phyloP scores from a whole-genome alignment of 2,113 vertebrate species.

The Bolborhynchus lineola region DNA sequence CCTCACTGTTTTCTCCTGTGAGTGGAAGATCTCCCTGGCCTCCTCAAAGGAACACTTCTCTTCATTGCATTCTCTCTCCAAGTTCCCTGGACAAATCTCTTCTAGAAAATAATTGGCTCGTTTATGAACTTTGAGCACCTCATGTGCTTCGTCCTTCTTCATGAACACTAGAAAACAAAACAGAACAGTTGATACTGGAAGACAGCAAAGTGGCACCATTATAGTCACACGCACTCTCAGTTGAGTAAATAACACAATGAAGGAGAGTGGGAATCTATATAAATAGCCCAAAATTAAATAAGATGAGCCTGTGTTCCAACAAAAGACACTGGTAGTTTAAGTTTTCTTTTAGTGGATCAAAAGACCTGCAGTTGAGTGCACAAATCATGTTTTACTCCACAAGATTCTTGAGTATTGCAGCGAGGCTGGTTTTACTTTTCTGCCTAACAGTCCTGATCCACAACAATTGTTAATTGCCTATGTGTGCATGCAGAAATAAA shows the following conservation, averaged over 20 bases:
- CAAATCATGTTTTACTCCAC: not conserved
- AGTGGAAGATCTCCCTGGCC: conserved; percentile 82
- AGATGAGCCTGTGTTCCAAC: not conserved
- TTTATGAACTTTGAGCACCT: conserved; percentile 71
- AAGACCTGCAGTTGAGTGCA: not conserved
- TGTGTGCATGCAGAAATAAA: not conserved
- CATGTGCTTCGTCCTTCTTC: conserved; percentile 44
- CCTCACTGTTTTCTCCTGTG: conserved; percentile 78
- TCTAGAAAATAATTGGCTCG: conserved; percentile 79
- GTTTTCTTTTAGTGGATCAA: not conserved
- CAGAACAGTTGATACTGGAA: not conserved
- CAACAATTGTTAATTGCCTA: not conserved
- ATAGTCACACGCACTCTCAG: not conserved
- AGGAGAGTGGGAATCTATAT: accelerated
- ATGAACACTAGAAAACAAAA: conserved; percentile 74
- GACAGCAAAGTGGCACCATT: not conserved
- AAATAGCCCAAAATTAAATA: not conserved
- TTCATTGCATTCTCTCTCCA: conserved; percentile 85
- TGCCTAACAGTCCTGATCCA: not conserved
- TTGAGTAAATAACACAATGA: not conserved
- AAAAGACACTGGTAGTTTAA: not conserved
- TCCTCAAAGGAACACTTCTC: conserved; percentile 83
- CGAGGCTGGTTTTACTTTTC: not conserved
- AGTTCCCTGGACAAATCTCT: conserved; percentile 77
- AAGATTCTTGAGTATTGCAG: not conserved